Evolutionary conservation across 2,113 vertebrate genomes (phyloP), one percentile per base, ranked within the genome.

Genomic region (Gambusia holbrooki): DNA sequence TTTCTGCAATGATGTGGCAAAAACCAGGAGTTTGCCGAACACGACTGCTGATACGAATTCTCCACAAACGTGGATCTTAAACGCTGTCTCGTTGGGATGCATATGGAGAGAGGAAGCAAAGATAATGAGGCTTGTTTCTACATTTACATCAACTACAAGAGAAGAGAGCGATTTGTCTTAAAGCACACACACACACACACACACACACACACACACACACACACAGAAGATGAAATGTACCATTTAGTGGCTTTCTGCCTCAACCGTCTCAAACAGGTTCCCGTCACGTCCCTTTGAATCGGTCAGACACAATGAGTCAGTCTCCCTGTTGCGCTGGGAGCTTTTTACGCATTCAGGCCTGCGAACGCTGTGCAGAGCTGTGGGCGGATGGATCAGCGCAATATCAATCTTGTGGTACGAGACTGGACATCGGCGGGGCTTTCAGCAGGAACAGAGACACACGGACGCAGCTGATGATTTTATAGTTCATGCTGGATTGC

Each of bases 141-240:
- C n/a, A 85, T 87, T 86, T 82, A 81, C 84, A 83, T 90, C 33
- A 78, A 63, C 64, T 62, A 69, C 66, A 61, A 61, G 73, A 65
- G 58, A 35, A 83, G 65, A 88, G 73, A 66, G 29, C 54, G 30
- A 88, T 89, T 89, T 84, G 70, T 62, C 69, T 85, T 79, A 83
- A 73, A 54, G 14, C 63, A 60, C 3, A 65, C 29, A 27, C 68
- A 32, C 35, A 66, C 35, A 66, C 17, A 22, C 48, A 17, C 48
- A 15, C 45, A 51, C 45, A 51, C 45, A 51, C 45, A 22, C 45
- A 51, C 5, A 5, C 13, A 19, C 60, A 51, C 3, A 68, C 29
- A 27, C 71, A 29, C 35, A 69, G 4, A 22, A 58, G 3, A 9
- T 58, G 51, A 58, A 58, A 58, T 58, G n/a, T 45, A 33, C 4